Conservation (phyloP, 2,888 invertebrate genomes). For the Tuberolachnus salignus region DNA sequence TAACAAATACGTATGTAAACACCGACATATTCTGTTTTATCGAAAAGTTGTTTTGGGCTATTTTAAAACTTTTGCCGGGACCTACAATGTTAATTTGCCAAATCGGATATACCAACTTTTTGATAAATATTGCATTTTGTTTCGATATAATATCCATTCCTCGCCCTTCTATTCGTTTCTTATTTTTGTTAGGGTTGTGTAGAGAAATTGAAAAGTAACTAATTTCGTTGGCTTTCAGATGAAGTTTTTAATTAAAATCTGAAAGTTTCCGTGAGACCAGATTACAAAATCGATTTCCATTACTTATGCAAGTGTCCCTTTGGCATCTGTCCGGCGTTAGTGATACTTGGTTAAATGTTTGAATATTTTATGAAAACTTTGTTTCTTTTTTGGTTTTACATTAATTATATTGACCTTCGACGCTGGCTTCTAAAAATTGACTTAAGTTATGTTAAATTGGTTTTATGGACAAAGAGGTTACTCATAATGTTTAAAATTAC, state of each 20-base stretch:
- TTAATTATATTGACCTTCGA: constrained; percentile 49
- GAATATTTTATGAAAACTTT: constrained; percentile 52
- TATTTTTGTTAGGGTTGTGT: constrained; percentile 19
- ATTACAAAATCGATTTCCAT: constrained; percentile 55
- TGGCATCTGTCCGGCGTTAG: constrained; percentile 52
- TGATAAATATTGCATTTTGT: constrained; percentile 54
- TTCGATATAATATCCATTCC: constrained; percentile 46
- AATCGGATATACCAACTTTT: constrained; percentile 44
- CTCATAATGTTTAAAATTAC: neutral
- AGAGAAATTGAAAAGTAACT: constrained; percentile 52
- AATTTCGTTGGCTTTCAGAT: constrained; percentile 46
- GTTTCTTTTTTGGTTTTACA: constrained; percentile 52
- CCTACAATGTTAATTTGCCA: constrained; percentile 43
- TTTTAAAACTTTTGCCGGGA: constrained; percentile 32
- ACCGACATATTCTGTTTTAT: constrained; percentile 45
- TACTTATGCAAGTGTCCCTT: constrained; percentile 54
- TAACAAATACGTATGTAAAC: constrained; percentile 41
- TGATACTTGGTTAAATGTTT: constrained; percentile 54
- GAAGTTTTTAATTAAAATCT: constrained; percentile 56
- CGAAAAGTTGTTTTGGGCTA: constrained; percentile 33
- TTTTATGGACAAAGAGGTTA: neutral
- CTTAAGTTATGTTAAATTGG: neutral
- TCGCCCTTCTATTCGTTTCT: constrained; percentile 21
- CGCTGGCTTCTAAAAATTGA: constrained; percentile 13
- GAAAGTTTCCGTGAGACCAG: constrained; percentile 53